These are phyloP conservation scores for Xestia rhomboidea DNA, from an alignment of 2,888 invertebrate species.

Conservation along the genomic window DNA sequence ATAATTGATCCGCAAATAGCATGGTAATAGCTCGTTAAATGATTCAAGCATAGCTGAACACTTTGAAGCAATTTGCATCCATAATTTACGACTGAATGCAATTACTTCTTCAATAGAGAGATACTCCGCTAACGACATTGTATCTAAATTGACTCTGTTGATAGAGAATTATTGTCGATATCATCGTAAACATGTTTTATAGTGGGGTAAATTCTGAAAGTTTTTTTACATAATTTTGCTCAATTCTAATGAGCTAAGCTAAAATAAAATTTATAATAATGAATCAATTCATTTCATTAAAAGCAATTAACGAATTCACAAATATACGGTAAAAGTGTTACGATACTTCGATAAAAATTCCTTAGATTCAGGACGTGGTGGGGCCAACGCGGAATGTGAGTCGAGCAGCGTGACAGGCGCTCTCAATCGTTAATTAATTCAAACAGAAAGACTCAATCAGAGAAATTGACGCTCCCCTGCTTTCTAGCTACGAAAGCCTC, in stretches of 20 bases:
- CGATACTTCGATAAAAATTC: conserved; percentile 83
- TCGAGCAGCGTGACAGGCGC: conserved; percentile 86
- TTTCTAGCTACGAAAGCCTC: conserved; percentile 86
- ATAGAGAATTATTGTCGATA: neutral
- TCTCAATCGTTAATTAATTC: conserved; percentile 89
- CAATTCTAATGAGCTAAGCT: neutral
- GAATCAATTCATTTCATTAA: neutral
- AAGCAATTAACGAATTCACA: conserved; percentile 8
- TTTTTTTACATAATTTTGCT: neutral
- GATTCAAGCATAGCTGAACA: conserved; percentile 55
- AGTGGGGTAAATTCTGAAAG: neutral
- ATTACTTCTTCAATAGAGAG: conserved; percentile 45
- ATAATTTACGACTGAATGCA: conserved; percentile 55
- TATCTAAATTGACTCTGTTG: conserved; percentile 24
- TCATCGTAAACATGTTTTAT: conserved; percentile 7
- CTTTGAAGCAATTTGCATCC: conserved; percentile 58
- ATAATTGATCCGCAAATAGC: conserved; percentile 65
- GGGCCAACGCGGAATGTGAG: conserved; percentile 83
- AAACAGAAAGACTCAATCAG: conserved; percentile 88
- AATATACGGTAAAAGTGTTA: conserved; percentile 77
- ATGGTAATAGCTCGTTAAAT: conserved; percentile 48
- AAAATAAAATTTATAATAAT: conserved; percentile 5
- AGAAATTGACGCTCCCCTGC: conserved; percentile 87
- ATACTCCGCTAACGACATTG: conserved; percentile 24
- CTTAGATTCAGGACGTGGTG: conserved; percentile 84